phyloP scores from a whole-genome alignment of 2,797 vertebrate genomes.

The Botia kubotai region DNA sequence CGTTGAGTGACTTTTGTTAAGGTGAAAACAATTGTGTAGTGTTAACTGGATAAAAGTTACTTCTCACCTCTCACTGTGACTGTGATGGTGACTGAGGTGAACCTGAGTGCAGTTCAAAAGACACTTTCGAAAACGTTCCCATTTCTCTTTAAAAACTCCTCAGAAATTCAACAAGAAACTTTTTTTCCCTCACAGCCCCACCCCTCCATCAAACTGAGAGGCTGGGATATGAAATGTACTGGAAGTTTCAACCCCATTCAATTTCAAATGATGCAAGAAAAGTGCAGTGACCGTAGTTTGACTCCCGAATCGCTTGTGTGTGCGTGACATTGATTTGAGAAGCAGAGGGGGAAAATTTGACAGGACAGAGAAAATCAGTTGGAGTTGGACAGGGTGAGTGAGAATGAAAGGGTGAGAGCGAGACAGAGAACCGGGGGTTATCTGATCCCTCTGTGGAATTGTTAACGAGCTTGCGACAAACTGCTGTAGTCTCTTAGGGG shows the following conservation, averaged over 20 bases:
- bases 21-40: background rate
- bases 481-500: conserved; percentile 68
- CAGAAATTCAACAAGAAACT: background rate
- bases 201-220: conserved; percentile 67
- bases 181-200: conserved; percentile 18
- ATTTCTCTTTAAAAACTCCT: background rate
- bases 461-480: conserved; percentile 67
- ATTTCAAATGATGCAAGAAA: conserved; percentile 62
- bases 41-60: background rate
- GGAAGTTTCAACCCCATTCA: conserved; percentile 60
- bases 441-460: conserved; percentile 60
- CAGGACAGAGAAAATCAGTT: conserved; percentile 35
- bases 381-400: conserved; percentile 44
- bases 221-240: conserved; percentile 69
- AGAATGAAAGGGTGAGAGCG: conserved; percentile 28
- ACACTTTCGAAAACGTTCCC: conserved; percentile 10
- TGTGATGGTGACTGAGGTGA: conserved; percentile 39
- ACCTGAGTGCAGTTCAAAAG: conserved; percentile 29
- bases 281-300: conserved; percentile 76
- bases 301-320: conserved; percentile 72
- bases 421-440: conserved; percentile 48
- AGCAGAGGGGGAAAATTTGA: conserved; percentile 49
- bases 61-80: conserved; percentile 12
- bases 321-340: conserved; percentile 68
- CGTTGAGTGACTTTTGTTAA: background rate